Base-by-base conservation (phyloP, 2,113 vertebrate genomes). In the Uria aalge region DNA sequence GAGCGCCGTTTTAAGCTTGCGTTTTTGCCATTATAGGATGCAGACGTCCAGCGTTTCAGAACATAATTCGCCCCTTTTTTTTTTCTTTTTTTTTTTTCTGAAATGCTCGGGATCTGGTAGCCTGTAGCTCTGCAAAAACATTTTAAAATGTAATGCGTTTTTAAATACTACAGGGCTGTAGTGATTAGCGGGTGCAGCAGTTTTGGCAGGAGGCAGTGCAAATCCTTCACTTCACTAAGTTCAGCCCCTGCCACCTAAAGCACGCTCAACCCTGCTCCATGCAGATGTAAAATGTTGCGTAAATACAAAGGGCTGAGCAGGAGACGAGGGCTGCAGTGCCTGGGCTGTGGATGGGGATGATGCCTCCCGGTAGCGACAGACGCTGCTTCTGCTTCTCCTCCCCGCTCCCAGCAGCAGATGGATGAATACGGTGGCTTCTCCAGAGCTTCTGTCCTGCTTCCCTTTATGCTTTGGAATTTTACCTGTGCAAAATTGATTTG, bases 101-200 rank as follows among this genome's bases (percentile, higher is more conserved):
- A 43, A 90, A 60, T 40, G 18, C 32, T 55, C 32, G 6, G 8
- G 11, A 38, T 83, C 53, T 80, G 36, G 36, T 77, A 89, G 24
- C 30, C 64, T 57, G 22, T 15, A 72, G 26, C 62, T 16, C 24
- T 59, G 34, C 8, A 73, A 76, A 88, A 57, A 5, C 24, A 24
- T 38, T 83, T 88, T 5, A 68, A 43, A 38, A n/a, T 36, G 11
- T 43, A 76, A 66, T 40, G 27, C 10, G 21, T 41, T 92, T 92
- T 64, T 86, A 74, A 60, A n/a, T 17, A 12, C 11, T 21, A 5
- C 2, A 0, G 64, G 20, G 19, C 47, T 62, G 8, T 29, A 38
- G 38, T 0, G 1, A 81, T 55, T 68, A 86, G 23, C 0, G 2
- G 60, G 47, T 2, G 1, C 26, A 30, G 16, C 22, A 64, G 78